Base-by-base conservation (phyloP, 2,113 vertebrate genomes). In the Percopsis transmontana region DNA sequence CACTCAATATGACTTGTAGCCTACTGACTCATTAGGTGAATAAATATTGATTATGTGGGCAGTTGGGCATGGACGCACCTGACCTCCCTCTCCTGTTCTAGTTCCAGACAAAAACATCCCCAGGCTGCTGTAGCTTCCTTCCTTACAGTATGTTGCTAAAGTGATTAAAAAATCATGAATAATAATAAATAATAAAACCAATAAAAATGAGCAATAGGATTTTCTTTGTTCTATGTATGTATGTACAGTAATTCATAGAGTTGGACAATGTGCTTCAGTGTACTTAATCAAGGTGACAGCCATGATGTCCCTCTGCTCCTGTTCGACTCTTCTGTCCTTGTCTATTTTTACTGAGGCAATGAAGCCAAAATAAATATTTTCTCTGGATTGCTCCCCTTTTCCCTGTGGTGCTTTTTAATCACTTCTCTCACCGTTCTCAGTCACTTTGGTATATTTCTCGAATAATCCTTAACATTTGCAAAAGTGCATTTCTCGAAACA, bases 371-470 rank as follows among this genome's bases (percentile, higher is more conserved):
- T 60, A 12, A 66, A 74, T 65, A 33, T 66, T 39, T 23, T 72
- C 42, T 73, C 44, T 63, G 70, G 19, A 70, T 21, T 70, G 74
- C 65, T 71, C 69, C 27, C 66, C 62, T 23, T 76, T 81, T 55
- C 58, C 41, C 48, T 64, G 74, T 47, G 11, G 74, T 75, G 77
- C 13, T 62, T 75, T 82, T 87, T 70, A 80, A 85, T 87, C 72
- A 80, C 70, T 69, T 55, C 74, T 42, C 39, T 72, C 20, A 21
- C 13, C 52, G n/a, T 24, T 55, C 63, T 66, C 51, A 58, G 56
- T 62, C 74, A 55, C 45, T 45, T 38, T 20, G 39, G 66, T n/a
- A n/a, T n/a, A n/a, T n/a, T n/a, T n/a, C n/a, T n/a, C n/a, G n/a
- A n/a, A n/a, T n/a, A n/a, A n/a, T n/a, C n/a, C n/a, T n/a, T n/a